A percentile compares a stretch with the other conserved stretches of the same genome.
Evolutionary conservation across 2,797 vertebrate genomes (phyloP).

Genomic region (Hafferia zeledoni): DNA sequence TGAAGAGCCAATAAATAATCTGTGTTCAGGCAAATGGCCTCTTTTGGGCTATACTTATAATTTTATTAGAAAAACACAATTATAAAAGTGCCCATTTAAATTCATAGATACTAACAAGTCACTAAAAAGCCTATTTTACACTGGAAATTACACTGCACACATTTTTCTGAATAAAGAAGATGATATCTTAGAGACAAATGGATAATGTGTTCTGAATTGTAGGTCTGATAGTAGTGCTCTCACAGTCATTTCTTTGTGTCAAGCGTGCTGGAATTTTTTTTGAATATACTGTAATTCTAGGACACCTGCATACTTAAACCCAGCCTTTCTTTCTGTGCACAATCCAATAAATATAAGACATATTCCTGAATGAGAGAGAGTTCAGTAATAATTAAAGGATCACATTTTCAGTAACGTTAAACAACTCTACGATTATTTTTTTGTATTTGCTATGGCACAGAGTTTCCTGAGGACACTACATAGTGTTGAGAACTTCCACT

Average conservation of each 20-base stretch:
- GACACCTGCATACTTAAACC: neutral
- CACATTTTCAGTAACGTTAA: neutral
- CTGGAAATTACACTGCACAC: neutral
- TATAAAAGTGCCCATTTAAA: neutral
- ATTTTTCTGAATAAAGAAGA: neutral
- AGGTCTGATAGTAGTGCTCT: neutral
- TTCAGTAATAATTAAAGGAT: neutral
- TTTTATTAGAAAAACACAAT: constrained; percentile 24
- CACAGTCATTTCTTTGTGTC: neutral
- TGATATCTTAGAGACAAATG: neutral
- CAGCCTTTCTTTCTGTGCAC: neutral
- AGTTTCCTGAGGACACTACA: neutral
- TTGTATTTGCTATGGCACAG: neutral
- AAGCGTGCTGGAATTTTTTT: neutral
- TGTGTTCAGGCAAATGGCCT: neutral
- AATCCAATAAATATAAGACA: neutral
- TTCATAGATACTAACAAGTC: neutral
- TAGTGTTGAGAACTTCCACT: neutral
- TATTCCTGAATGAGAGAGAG: neutral
- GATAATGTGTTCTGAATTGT: neutral
- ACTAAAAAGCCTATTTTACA: neutral
- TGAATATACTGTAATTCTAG: neutral
- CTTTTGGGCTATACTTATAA: neutral
- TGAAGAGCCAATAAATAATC: neutral
- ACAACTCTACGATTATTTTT: neutral